A percentile compares a stretch with the other conserved stretches of the same genome.
These are phyloP conservation scores for Oreochromis mossambicus DNA, from an alignment of 2,797 vertebrate genomes.

Conservation along the genomic window DNA sequence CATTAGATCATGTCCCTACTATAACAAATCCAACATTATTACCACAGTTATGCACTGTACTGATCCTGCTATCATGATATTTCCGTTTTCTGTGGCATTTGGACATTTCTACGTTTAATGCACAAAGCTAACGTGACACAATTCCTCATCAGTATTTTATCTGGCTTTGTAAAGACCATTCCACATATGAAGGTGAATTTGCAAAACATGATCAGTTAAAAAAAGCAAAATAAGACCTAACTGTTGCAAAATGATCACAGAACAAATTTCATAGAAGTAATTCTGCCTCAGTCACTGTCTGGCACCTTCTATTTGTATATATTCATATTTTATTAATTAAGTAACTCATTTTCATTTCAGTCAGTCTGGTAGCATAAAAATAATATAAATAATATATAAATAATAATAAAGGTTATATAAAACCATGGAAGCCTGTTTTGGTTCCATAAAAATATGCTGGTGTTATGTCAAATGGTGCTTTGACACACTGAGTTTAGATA, in stretches of 20 bases:
- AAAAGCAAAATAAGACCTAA: neutral
- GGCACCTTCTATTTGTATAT: fast-evolving
- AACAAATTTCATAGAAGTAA: neutral
- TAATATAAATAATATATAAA: fast-evolving
- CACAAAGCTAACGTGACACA: neutral
- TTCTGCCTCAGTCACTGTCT: fast-evolving
- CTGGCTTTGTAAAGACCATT: neutral
- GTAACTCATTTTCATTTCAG: neutral
- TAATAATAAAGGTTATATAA: fast-evolving
- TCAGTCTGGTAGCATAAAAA: neutral
- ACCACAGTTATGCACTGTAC: neutral
- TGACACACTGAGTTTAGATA: neutral
- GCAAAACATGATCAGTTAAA: neutral
- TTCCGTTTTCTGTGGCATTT: neutral
- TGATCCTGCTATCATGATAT: fast-evolving
- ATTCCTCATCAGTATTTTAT: neutral
- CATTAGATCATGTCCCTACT: neutral
- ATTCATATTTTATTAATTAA: fast-evolving
- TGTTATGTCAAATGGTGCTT: neutral
- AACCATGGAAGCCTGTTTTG: neutral
- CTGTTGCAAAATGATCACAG: neutral
- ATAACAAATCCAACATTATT: neutral
- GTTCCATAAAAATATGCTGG: fast-evolving
- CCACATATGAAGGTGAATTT: neutral
- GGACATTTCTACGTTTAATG: neutral